Evolutionary conservation across 2,113 vertebrate species (phyloP).

Genomic region (Urocolius indicus): DNA sequence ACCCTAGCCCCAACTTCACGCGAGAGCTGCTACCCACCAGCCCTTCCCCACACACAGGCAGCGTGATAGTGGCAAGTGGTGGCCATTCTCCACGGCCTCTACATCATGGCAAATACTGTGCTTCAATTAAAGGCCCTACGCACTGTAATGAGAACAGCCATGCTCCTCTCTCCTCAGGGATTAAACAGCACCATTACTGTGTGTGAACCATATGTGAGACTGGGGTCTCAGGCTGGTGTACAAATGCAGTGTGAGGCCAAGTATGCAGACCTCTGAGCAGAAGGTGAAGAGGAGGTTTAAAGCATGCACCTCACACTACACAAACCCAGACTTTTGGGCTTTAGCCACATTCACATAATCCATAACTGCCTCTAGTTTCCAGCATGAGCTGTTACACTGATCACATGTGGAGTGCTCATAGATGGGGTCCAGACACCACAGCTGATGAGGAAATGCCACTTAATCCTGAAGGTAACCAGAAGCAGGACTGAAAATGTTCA

Average conservation of each 20-base stretch:
- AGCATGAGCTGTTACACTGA: fast-evolving
- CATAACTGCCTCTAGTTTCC: background rate
- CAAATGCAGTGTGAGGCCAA: fast-evolving
- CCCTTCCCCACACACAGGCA: no score
- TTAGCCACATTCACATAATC: background rate
- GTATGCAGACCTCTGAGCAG: background rate
- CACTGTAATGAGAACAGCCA: fast-evolving
- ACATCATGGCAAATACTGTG: no score
- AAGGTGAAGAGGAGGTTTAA: background rate
- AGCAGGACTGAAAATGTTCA: background rate
- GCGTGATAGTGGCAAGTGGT: no score
- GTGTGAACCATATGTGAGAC: fast-evolving
- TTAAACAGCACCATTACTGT: fast-evolving
- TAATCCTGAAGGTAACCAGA: background rate
- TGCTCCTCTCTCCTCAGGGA: no score
- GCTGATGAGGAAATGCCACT: background rate
- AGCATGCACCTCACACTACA: fast-evolving
- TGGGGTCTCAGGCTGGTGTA: no score
- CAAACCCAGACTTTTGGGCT: background rate
- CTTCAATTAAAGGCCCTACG: no score
- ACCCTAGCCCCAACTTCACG: background rate
- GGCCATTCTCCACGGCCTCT: no score
- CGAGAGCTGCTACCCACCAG: background rate
- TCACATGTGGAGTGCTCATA: fast-evolving
- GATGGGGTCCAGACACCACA: fast-evolving